A percentile compares a stretch with the other conserved stretches of the same genome.
Conservation (phyloP, 1,140 invertebrate species). For the Oppia nitens region DNA sequence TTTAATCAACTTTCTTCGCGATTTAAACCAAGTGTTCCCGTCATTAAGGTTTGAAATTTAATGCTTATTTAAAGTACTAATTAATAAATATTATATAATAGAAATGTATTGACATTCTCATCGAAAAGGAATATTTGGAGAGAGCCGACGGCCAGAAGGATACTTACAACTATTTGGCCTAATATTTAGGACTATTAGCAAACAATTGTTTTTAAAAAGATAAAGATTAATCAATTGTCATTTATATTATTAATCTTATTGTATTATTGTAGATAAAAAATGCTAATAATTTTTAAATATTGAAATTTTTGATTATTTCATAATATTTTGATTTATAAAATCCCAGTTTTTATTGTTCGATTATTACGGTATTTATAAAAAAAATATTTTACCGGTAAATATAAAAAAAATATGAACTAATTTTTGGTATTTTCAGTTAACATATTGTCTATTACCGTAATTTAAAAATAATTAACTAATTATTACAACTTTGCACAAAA, state of each 20-base stretch:
- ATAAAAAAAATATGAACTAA: no score
- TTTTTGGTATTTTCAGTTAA: no score
- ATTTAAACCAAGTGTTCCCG: constrained; percentile 92
- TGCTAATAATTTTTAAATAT: constrained; percentile 47
- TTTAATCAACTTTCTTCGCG: constrained; percentile 80
- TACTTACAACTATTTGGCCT: constrained; percentile 35
- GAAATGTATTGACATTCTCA: constrained; percentile 99
- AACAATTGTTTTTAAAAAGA: neutral
- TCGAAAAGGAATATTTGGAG: constrained; percentile 98
- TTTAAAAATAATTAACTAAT: no score
- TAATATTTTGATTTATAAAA: no score
- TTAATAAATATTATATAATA: constrained; percentile 22
- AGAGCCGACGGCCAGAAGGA: constrained; percentile 92
- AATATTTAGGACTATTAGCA: neutral
- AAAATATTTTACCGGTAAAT: no score
- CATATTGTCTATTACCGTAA: no score
- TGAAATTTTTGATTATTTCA: no score
- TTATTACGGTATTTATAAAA: no score
- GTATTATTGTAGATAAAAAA: neutral
- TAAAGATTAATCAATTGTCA: neutral
- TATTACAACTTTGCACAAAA: no score
- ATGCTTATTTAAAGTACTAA: neutral
- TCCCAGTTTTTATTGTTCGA: no score
- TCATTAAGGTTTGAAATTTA: constrained; percentile 50
- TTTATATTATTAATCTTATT: neutral